These are phyloP conservation scores for Peromyscus nudipes DNA, from an alignment of 2,797 vertebrate genomes.

Conservation along the genomic window DNA sequence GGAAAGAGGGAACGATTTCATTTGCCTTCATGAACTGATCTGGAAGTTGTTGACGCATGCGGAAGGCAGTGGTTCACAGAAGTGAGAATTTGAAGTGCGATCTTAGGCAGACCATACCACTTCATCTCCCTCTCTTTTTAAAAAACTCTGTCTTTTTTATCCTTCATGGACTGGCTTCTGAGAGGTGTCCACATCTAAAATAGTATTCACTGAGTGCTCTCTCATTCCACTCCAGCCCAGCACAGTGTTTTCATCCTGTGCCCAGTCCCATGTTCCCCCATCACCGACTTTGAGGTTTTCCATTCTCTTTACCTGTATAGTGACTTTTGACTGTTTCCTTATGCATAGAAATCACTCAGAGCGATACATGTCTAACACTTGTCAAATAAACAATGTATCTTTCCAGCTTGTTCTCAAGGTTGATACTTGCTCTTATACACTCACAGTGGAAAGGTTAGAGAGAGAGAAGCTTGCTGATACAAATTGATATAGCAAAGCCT, in stretches of 20 bases:
- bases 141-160: not conserved
- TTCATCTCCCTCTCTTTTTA: not conserved
- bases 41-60: not conserved
- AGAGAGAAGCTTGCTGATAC: not conserved
- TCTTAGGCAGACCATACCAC: not conserved
- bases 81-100: not conserved
- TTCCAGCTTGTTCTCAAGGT: not conserved
- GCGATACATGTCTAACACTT: slow-evolving; percentile 20
- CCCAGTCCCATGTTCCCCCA: not conserved
- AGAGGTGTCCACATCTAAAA: not conserved
- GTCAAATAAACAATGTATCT: slow-evolving; percentile 3
- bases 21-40: not conserved
- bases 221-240: not conserved
- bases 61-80: not conserved
- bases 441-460: not conserved
- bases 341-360: not conserved
- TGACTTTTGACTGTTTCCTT: not conserved
- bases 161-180: not conserved
- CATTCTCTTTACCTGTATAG: not conserved
- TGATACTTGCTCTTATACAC: not conserved
- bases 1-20: not conserved
- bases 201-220: no score
- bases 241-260: fast-evolving
- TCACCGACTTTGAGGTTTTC: not conserved
- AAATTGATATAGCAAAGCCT: not conserved